Base-by-base conservation (phyloP, 2,888 invertebrate genomes). In the Acanthosepion pharaonis region DNA sequence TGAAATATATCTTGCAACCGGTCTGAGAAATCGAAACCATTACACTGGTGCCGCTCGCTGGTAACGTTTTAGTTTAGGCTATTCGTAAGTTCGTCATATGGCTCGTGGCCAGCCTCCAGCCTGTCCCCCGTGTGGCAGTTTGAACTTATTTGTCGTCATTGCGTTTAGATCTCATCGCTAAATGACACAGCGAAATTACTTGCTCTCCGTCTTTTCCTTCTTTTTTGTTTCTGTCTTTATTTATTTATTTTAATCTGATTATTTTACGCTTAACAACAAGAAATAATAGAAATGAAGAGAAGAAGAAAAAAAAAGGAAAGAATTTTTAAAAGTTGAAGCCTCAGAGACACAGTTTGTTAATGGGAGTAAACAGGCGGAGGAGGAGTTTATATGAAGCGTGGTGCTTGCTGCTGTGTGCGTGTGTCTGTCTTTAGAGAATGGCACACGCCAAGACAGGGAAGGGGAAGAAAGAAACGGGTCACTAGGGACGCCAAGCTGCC, bases 351-450 rank as follows among this genome's bases (percentile, higher is more conserved):
- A 78, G n/a, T n/a, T 42, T 1, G 42, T 42, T 42, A 78, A 78
- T 15, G n/a, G 78, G 78, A 78, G 78, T 78, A n/a, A 78, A 78
- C n/a, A 78, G 78, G 9, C 78, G n/a, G 78, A n/a, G 78, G 78
- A 78, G 78, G n/a, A n/a, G 78, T 78, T 78, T 78, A 78, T n/a
- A 78, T 18, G 78, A n/a, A 78, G 78, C 78, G 78, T 78, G 78
- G 78, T 78, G 78, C 78, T 78, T n/a, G 78, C 78, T 8, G 78
- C 18, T 78, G 78, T 78, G 28, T 78, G 28, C 78, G 78, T 78
- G 78, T 78, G 78, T 78, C 78, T 78, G n/a, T 78, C 78, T 78
- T 78, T n/a, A 78, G 78, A 78, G 78, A n/a, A n/a, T 78, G 78
- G 78, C 78, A 78, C 78, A 78, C 78, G 78, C 78, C 78, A 78